Conservation (phyloP, 2,888 invertebrate genomes). For the Nephrotoma flavescens region DNA sequence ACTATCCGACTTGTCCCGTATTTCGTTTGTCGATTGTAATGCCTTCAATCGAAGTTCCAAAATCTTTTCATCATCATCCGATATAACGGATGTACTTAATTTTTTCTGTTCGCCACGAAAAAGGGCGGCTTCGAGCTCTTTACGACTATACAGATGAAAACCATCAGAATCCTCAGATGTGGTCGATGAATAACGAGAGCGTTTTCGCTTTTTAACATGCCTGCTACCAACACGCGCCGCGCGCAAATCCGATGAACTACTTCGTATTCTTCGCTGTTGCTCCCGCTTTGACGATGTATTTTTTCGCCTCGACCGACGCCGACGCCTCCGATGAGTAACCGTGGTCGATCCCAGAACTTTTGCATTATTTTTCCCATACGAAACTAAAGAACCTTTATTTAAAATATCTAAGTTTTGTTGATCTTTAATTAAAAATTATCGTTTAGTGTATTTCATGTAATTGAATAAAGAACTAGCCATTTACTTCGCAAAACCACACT, state of each 20-base stretch:
- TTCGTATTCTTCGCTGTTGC: not conserved
- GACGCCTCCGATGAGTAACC: not conserved
- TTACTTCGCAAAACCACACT: not conserved
- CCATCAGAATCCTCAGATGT: not conserved
- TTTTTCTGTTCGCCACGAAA: not conserved
- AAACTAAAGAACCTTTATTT: slow-evolving; percentile 1
- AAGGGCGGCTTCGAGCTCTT: not conserved
- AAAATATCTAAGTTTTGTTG: slow-evolving; percentile 1
- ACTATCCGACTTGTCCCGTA: not conserved
- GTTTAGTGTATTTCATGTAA: not conserved
- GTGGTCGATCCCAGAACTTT: not conserved
- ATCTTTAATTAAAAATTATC: not conserved
- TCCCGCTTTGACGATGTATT: not conserved
- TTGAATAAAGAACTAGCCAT: not conserved
- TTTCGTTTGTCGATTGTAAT: not conserved
- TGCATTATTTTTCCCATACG: not conserved
- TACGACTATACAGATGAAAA: not conserved
- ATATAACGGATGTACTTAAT: not conserved
- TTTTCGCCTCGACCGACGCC: not conserved
- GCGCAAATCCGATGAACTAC: not conserved
- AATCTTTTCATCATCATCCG: not conserved
- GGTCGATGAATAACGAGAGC: not conserved
- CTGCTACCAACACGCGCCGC: not conserved
- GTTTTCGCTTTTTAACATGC: not conserved
- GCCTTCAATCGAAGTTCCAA: not conserved